Conservation (phyloP, 2,113 vertebrate species). For the Odocoileus hemionus region DNA sequence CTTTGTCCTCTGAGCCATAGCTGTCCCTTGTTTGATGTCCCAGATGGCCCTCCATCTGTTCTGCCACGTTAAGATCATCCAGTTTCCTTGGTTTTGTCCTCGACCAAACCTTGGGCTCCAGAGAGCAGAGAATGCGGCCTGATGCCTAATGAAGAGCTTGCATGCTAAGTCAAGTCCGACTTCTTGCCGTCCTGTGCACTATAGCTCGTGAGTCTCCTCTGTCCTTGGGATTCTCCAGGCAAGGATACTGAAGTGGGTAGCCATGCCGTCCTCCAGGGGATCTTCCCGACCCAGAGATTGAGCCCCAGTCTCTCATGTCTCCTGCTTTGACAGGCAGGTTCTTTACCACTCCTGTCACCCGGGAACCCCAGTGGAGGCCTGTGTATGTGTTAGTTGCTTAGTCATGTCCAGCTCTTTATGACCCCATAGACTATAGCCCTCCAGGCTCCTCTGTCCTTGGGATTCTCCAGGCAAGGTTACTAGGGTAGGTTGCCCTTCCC, state of each 20-base stretch:
- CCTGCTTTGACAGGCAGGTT: neutral
- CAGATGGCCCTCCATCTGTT: neutral
- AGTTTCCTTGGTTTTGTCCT: neutral
- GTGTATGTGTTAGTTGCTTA: neutral
- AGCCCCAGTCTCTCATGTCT: neutral
- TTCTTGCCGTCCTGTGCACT: neutral
- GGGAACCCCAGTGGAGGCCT: neutral
- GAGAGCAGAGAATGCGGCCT: neutral
- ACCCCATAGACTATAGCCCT: neutral
- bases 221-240: neutral
- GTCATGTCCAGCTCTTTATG: neutral
- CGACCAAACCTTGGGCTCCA: neutral
- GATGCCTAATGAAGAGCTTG: neutral
- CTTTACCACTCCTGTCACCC: neutral
- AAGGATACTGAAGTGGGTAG: neutral
- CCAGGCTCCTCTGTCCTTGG: neutral
- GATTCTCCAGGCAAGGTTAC: neutral
- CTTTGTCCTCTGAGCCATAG: neutral
- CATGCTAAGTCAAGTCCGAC: neutral
- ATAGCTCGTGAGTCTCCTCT: neutral
- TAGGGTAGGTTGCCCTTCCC: neutral
- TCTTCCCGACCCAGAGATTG: neutral
- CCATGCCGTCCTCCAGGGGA: neutral
- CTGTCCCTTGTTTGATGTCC: neutral
- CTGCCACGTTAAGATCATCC: neutral